These are phyloP conservation scores for Synanthedon formicaeformis DNA, from an alignment of 2,888 invertebrate species.

Conservation along the genomic window DNA sequence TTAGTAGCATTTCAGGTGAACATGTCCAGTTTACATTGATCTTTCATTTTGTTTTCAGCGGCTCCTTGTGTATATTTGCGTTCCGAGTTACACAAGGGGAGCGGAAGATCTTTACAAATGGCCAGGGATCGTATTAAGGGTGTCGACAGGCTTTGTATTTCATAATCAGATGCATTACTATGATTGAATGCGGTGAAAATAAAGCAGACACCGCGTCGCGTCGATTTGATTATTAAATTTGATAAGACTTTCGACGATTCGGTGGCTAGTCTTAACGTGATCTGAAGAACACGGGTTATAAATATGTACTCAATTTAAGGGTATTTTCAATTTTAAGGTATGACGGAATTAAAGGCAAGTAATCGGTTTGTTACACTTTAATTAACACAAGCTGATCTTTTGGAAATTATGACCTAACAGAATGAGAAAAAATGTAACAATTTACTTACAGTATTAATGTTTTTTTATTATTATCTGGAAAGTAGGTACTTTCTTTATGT, in stretches of 20 bases:
- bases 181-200: slow-evolving; percentile 23
- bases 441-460: no score
- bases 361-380: no score
- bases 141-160: slow-evolving; percentile 33
- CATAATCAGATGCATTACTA: slow-evolving; percentile 36
- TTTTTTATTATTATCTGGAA: no score
- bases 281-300: no score
- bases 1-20: slow-evolving; percentile 49
- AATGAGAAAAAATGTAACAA: no score
- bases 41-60: slow-evolving; percentile 37
- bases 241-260: not conserved
- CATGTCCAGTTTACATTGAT: slow-evolving; percentile 34
- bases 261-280: no score
- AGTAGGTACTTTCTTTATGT: no score
- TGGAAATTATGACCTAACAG: no score
- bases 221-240: slow-evolving; percentile 4
- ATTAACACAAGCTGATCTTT: no score
- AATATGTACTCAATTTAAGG: no score
- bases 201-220: not conserved
- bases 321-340: no score
- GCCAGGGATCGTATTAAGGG: slow-evolving; percentile 23
- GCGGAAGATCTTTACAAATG: slow-evolving; percentile 21
- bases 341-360: no score
- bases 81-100: slow-evolving; percentile 27
- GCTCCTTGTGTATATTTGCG: slow-evolving; percentile 37